Base-by-base conservation (phyloP, 2,113 vertebrate genomes). In the Patagioenas fasciata region DNA sequence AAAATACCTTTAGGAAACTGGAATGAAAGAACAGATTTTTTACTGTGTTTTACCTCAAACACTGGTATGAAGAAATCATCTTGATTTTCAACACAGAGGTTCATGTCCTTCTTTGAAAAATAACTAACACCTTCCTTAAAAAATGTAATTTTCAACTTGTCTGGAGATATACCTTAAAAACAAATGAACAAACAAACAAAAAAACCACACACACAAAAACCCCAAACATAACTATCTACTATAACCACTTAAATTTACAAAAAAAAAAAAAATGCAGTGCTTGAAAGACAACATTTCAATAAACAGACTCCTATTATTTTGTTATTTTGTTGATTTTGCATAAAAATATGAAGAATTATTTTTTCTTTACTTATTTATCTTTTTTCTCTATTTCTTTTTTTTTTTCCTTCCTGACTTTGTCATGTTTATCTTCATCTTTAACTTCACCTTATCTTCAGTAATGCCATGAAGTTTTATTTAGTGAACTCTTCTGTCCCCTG, bases 191-290 rank as follows among this genome's bases (percentile, higher is more conserved):
- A 44, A 7, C 1, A 19, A 65, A 66, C 26, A 23, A 44, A 40
- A 14, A 40, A 14, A 11, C 0, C 4, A 23, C 10, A 13, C 7
- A 11, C 65, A 9, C 3, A n/a, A 23, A 17, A 75, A n/a, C 1
- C 1, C 19, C 12, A 16, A 86, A 42, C 25, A 50, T 3, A 32
- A 8, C 61, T 53, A 69, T 32, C 13, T 61, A 18, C 4, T 28
- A 36, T 42, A 44, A 36, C 36, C 1, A 42, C 44, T 44, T 24
- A 44, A 53, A 23, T 26, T 5, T 61, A 21, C 2, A 47, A 36
- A 61, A 70, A 28, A 3, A 67, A 58, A 29, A 58, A 34, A 11
- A 85, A 42, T 4, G 2, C 13, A 42, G 42, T 77, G 19, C 3
- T 85, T 50, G 51, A 58, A 50, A 6, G 15, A 20, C 31, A 77